Conservation (phyloP, 1,140 invertebrate genomes). For the Procambarus virginalis region DNA sequence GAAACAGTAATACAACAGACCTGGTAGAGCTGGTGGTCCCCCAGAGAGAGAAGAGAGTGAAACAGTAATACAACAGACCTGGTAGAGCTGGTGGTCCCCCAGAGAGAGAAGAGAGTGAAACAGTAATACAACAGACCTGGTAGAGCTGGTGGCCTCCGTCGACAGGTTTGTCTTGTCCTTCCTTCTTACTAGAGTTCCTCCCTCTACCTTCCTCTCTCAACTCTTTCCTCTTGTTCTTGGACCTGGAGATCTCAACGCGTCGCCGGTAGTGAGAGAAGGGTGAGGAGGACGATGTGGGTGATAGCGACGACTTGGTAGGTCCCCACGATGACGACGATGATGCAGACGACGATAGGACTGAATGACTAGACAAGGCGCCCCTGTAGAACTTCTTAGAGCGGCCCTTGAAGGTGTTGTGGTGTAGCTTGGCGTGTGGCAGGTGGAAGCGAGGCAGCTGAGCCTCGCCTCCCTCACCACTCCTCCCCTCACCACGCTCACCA, state of each 20-base stretch:
- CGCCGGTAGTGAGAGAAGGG: constrained; percentile 12
- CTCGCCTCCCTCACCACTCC: neutral
- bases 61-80: too few species aligned
- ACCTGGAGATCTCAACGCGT: neutral
- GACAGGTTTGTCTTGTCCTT: neutral
- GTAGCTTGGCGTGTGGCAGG: constrained; percentile 34
- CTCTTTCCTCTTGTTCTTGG: neutral
- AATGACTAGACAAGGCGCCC: neutral
- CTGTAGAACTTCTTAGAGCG: constrained; percentile 28
- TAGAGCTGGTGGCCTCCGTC: neutral
- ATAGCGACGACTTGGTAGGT: neutral
- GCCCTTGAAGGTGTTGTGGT: constrained; percentile 9
- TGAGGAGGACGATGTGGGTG: neutral
- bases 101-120: too few species aligned
- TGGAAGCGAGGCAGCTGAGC: constrained; percentile 5
- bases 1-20: too few species aligned
- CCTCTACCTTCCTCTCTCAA: constrained; percentile 22
- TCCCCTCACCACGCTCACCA: constrained; percentile 51
- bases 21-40: too few species aligned
- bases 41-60: too few species aligned
- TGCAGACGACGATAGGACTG: neutral
- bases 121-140: neutral
- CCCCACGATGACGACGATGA: neutral
- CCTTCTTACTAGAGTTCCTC: neutral
- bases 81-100: too few species aligned